Base-by-base conservation (phyloP, 2,113 vertebrate species). In the Nymphicus hollandicus region DNA sequence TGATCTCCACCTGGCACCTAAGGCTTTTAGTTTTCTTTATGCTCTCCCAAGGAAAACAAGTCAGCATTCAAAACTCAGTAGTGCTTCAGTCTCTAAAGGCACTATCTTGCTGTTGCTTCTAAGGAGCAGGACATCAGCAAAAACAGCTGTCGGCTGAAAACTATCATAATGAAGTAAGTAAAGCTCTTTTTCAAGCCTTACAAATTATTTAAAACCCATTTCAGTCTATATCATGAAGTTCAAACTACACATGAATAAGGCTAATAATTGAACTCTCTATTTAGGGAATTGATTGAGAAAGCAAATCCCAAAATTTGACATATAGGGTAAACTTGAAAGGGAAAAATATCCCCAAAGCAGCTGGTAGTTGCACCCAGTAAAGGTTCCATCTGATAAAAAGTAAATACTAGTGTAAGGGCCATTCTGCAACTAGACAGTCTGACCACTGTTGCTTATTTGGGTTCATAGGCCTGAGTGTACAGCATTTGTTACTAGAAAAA, bases 1-100 rank as follows among this genome's bases (percentile, higher is more conserved):
- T 87, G 65, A 93, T 91, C 87, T 92, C 78, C 74, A 95, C 63
- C 78, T 92, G 84, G 66, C 78, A 95, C 78, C 69, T 79, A 82
- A 76, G 79, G 9, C 27, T 87, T 58, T 76, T 79, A 31, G 53
- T 61, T 91, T 64, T 94, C 86, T 92, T 95, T 44, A 65, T 53
- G 52, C 25, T 80, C 39, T 77, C 95, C 89, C 93, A 92, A 52
- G 66, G 58, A 92, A 94, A 91, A 95, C 78, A 94, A 92, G 56
- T 56, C 86, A 95, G 73, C 33, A 91, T 81, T 91, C 52, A 91
- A 85, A 89, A 76, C n/a, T 44, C 56, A 56, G 19, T 52, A 61
- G 52, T 87, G 53, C 65, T 87, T 81, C 52, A 37, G 85, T 93
- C 95, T 87, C 81, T 92, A 61, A 95, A 87, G 66, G 35, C 19